Conservation (phyloP, 2,113 vertebrate species). For the Entosphenus tridentatus region DNA sequence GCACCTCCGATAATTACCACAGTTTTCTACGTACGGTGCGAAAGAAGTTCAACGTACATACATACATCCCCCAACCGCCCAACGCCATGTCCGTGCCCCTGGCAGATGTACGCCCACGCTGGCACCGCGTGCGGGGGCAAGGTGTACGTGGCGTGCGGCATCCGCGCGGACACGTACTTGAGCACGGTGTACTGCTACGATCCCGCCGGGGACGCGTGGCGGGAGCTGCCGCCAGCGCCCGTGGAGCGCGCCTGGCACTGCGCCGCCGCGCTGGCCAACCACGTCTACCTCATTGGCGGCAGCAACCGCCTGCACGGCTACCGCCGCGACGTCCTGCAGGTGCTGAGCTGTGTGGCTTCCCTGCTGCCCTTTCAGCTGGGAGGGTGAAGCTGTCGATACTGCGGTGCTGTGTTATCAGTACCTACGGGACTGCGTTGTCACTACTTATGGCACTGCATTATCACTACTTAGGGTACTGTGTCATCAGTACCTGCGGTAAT, state of each 20-base stretch:
- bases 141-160: conserved; percentile 66
- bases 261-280: conserved; percentile 43
- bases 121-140: conserved; percentile 46
- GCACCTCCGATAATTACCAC: too few species aligned
- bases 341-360: conserved; percentile 15
- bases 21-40: too few species aligned
- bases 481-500: too few species aligned
- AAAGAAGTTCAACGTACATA: too few species aligned
- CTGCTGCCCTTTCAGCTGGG: too few species aligned
- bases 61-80: not conserved
- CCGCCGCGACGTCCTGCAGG: conserved; percentile 67
- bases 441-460: too few species aligned
- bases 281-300: conserved; percentile 62
- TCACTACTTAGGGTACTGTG: too few species aligned
- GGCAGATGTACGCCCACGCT: conserved; percentile 70
- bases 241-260: conserved; percentile 73
- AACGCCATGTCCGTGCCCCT: rapidly evolving
- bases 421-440: too few species aligned
- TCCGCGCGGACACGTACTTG: conserved; percentile 47
- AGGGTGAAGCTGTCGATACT: too few species aligned
- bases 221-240: conserved; percentile 34
- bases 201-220: conserved; percentile 39
- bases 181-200: conserved; percentile 62
- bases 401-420: too few species aligned
- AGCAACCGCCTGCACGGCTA: conserved; percentile 61